Percentiles rank a stretch among this genome's conserved stretches.
phyloP scores from a whole-genome alignment of 2,888 invertebrate genomes.

The Lepidonotus clava region DNA sequence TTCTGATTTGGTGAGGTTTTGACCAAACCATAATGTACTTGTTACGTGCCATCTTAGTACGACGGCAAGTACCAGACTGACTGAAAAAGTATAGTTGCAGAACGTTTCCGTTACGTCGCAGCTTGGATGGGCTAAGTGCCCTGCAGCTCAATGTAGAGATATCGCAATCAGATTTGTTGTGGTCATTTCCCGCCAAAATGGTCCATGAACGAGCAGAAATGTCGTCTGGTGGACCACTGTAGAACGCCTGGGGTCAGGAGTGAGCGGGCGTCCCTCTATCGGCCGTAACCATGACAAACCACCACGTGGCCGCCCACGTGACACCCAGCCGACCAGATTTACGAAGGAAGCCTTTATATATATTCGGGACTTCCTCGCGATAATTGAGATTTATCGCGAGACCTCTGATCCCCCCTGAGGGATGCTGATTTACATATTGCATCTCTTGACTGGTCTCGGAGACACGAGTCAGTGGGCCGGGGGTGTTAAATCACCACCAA shows the following conservation, averaged over 20 bases:
- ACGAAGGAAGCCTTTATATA: neutral
- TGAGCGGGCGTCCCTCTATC: neutral
- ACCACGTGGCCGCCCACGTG: neutral
- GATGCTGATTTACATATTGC: neutral
- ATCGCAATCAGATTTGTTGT: no score
- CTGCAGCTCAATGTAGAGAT: no score
- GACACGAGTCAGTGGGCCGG: neutral
- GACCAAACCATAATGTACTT: no score
- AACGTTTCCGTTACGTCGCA: no score
- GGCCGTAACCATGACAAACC: neutral
- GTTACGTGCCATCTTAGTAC: no score
- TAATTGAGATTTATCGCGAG: neutral
- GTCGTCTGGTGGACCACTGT: neutral
- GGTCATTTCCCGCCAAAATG: conserved; percentile 22
- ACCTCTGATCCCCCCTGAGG: neutral
- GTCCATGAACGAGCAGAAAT: neutral
- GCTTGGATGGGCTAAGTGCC: no score
- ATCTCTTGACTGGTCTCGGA: neutral
- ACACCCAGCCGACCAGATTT: neutral
- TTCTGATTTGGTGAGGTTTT: no score
- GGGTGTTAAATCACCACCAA: no score
- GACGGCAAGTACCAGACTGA: no score
- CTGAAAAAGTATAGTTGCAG: no score
- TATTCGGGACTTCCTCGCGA: neutral
- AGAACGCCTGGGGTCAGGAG: neutral